These are phyloP conservation scores for Euura lappo DNA, from an alignment of 1,140 invertebrate genomes.

Conservation along the genomic window DNA sequence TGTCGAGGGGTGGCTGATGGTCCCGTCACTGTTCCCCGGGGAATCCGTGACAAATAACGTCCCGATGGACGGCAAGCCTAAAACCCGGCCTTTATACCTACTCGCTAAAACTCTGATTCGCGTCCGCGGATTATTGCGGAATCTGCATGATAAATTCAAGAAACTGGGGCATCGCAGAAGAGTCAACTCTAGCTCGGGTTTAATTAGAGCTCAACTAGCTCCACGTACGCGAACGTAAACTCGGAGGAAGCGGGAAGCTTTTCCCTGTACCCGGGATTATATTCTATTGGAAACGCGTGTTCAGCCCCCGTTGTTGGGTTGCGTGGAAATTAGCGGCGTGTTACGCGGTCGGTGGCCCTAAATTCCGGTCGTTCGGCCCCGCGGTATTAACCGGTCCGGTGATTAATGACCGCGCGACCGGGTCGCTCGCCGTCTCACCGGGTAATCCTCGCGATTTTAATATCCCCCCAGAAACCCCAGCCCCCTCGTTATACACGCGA, in stretches of 20 bases:
- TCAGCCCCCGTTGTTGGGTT: no score
- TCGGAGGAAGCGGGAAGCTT: no score
- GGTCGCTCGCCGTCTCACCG: not conserved
- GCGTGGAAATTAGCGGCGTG: not conserved
- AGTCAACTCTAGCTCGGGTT: no score
- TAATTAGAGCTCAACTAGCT: no score
- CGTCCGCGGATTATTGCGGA: no score
- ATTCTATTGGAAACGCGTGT: no score
- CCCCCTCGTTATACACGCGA: not conserved
- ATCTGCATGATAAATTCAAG: no score
- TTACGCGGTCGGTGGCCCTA: not conserved
- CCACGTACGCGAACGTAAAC: no score
- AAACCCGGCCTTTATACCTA: not conserved
- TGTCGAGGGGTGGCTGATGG: not conserved
- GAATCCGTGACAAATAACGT: slow-evolving; percentile 41
- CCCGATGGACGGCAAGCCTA: slow-evolving; percentile 26
- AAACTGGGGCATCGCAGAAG: no score
- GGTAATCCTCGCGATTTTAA: not conserved
- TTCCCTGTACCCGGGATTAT: no score
- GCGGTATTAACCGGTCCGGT: not conserved
- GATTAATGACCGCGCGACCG: not conserved
- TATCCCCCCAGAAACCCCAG: not conserved
- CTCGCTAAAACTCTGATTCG: no score
- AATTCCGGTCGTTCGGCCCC: not conserved
- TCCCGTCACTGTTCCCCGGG: slow-evolving; percentile 26